Evolutionary conservation across 2,113 vertebrate species (phyloP), one percentile per base, ranked within the genome.

Genomic region (Triplophysa dalaica): DNA sequence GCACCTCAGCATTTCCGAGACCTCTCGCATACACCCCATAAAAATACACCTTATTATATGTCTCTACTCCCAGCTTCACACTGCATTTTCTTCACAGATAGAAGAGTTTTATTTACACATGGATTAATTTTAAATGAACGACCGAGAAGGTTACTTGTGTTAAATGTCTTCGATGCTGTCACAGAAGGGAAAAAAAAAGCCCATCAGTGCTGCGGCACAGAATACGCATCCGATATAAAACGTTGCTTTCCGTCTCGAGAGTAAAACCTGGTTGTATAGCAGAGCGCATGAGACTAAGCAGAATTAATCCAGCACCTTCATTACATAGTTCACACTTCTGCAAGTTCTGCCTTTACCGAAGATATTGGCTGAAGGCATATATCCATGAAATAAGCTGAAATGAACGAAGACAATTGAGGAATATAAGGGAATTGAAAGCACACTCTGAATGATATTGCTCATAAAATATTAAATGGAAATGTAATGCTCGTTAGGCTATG

Each of bases 381-480:
- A 87, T 88, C 88, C 74, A 80, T 88, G 85, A 91, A 92, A 91
- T 90, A 87, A 90, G 90, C 87, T 89, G 82, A 88, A 90, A 81
- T 83, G 82, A 88, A 54, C 68, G 33, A 87, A 86, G 56, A 26
- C 12, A 16, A 22, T 80, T 45, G 14, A 74, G 74, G 85, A 83
- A 84, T 60, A n/a, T 80, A 80, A 86, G 86, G 84, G 86, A 86
- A 87, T 87, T 86, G 83, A 70, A 87, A 84, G 83, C 66, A n/a
- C 9, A 52, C n/a, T 65, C 48, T 65, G 41, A 70, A 72, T 63
- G 67, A 65, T 48, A 66, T 24, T 69, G 50, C 69, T 56, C 60
- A 48, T 63, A 72, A 73, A 78, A 77, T 62, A 64, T 70, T 60
- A 26, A 76, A 70, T 26, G 12, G 45, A 65, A 50, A 62, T 14